phyloP scores from a whole-genome alignment of 2,113 vertebrate genomes.

The Blennius ocellaris region DNA sequence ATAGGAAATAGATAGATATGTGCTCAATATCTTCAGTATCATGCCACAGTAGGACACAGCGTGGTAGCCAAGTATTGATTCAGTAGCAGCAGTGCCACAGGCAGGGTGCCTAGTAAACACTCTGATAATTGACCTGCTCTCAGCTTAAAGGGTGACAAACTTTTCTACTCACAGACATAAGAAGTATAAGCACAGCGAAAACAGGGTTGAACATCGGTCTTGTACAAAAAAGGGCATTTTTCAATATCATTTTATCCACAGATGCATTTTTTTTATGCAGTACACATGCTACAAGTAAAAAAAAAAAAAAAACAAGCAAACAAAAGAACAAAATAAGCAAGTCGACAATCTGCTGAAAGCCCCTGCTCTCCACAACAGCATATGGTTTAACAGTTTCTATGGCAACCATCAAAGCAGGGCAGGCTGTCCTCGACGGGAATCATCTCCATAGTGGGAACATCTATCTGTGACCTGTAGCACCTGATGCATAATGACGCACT shows the following conservation, averaged over 20 bases:
- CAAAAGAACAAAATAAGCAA: not conserved
- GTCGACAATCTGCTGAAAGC: conserved; percentile 15
- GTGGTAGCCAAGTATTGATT: conserved; percentile 67
- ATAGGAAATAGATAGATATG: conserved; percentile 18
- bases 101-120: conserved; percentile 62
- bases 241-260: not conserved
- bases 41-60: conserved; percentile 42
- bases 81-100: conserved; percentile 57
- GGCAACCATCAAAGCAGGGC: conserved; percentile 60
- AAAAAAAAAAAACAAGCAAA: conserved; percentile 14
- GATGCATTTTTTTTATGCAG: not conserved
- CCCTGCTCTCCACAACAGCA: conserved; percentile 37
- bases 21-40: conserved; percentile 41
- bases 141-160: conserved; percentile 21
- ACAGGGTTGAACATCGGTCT: too few species aligned
- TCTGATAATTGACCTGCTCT: conserved; percentile 65
- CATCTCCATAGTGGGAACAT: conserved; percentile 35
- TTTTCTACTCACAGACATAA: conserved; percentile 5
- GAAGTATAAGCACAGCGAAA: not conserved
- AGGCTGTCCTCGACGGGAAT: conserved; percentile 26
- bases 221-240: not conserved
- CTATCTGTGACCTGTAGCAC: conserved; percentile 46
- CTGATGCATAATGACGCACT: conserved; percentile 28
- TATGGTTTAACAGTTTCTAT: conserved; percentile 69
- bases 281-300: not conserved